Evolutionary conservation across 2,888 invertebrate genomes (phyloP), one percentile per base, ranked within the genome.

Genomic region (Pandemis heparana): DNA sequence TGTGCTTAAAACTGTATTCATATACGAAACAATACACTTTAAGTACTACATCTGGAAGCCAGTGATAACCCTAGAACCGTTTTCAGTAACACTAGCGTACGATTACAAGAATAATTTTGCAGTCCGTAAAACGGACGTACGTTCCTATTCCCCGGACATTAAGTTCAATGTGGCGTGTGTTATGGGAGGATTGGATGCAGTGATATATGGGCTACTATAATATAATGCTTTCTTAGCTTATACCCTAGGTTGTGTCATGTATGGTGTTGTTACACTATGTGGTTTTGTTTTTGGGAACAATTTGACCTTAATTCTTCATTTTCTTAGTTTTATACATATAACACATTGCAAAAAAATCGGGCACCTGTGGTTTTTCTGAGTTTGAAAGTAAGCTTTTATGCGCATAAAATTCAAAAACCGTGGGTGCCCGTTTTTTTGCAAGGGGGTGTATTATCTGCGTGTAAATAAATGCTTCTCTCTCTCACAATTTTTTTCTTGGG

Each of bases 221-320:
- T 64, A 70, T 70, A 70, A 70, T 64, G 64, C 64, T 56, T 59
- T 59, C 70, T 63, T 63, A 39, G 70, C 70, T 70, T 59, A 38
- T 38, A 56, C 43, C 53, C 46, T 23, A 9, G 43, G 46, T 53
- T 56, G 2, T 32, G 61, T n/a, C n/a, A n/a, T n/a, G n/a, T n/a
- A n/a, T 56, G 5, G 18, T 53, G 12, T 6, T 53, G 46, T 38
- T n/a, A 60, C 39, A 32, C 60, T 60, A 14, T 18, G 60, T 39
- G 38, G n/a, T n/a, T 60, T 60, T 9, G 7, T 2, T 8, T 48
- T 6, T 48, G n/a, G 4, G 14, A 12, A 6, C n/a, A 5, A 48
- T 48, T 48, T 48, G 4, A 48, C n/a, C n/a, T 48, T 32, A 32
- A 32, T 32, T n/a, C n/a, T n/a, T n/a, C n/a, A n/a, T n/a, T n/a